These are phyloP conservation scores for Sympetrum striolatum DNA, from an alignment of 2,888 invertebrate species.

Conservation along the genomic window DNA sequence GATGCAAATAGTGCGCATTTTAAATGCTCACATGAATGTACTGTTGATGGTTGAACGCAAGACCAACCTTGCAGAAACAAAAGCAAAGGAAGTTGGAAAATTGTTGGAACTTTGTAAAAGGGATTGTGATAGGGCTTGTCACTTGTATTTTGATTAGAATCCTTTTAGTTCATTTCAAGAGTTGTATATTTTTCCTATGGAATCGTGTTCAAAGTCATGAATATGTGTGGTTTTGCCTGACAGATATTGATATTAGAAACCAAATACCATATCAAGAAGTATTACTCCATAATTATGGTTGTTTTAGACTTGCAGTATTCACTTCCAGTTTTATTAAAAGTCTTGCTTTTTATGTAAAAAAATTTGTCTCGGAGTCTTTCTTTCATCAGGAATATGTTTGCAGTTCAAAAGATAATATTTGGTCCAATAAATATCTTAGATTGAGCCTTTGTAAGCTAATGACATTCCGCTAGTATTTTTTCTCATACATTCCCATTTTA, in stretches of 20 bases:
- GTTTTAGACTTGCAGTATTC: background rate
- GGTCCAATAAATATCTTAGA: too few relatives aligned
- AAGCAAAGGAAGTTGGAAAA: constrained; percentile 81
- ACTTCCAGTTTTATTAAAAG: background rate
- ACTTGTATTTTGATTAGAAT: constrained; percentile 66
- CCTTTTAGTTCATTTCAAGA: background rate
- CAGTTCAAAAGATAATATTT: too few relatives aligned
- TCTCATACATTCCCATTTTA: too few relatives aligned
- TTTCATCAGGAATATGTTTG: too few relatives aligned
- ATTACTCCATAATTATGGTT: background rate
- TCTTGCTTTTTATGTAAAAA: background rate
- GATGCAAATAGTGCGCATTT: constrained; percentile 88
- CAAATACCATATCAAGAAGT: background rate
- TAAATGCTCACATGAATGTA: constrained; percentile 96
- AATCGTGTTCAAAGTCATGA: background rate
- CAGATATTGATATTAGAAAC: background rate
- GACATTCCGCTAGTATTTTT: too few relatives aligned
- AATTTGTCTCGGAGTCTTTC: too few relatives aligned
- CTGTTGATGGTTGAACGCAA: constrained; percentile 93
- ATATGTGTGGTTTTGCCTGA: background rate
- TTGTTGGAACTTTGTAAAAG: constrained; percentile 69
- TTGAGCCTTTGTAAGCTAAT: too few relatives aligned
- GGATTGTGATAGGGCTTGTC: constrained; percentile 75
- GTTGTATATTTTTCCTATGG: background rate
- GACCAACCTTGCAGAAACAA: constrained; percentile 76